Percentiles rank a stretch among this genome's conserved stretches.
Conservation (phyloP, 2,888 invertebrate species). For the Cloeon dipterum region DNA sequence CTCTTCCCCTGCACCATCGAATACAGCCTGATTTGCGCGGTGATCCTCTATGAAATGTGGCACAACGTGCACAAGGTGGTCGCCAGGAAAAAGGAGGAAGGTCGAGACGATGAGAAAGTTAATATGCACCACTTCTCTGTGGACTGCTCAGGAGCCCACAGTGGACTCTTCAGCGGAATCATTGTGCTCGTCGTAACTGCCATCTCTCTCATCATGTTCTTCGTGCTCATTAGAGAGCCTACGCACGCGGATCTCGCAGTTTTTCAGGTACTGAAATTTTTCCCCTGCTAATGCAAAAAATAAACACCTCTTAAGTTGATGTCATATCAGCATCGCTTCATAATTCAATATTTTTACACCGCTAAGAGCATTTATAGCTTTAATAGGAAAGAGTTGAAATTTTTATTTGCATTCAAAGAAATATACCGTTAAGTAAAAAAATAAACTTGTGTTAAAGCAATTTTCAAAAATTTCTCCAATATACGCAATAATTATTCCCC, state of each 20-base stretch:
- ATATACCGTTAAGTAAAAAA: too few relatives aligned
- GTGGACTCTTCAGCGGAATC: conserved; percentile 31
- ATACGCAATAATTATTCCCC: too few relatives aligned
- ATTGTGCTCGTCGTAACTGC: conserved; percentile 59
- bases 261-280: too few relatives aligned
- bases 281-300: too few relatives aligned
- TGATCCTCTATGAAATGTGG: conserved; percentile 78
- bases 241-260: background rate
- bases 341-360: too few relatives aligned
- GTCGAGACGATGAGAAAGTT: background rate
- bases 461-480: too few relatives aligned
- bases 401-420: too few relatives aligned
- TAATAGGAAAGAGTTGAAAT: too few relatives aligned
- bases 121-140: conserved; percentile 21
- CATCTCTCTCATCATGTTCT: conserved; percentile 72
- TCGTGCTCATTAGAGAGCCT: conserved; percentile 47
- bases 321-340: too few relatives aligned
- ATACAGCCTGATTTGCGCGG: conserved; percentile 77
- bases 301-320: too few relatives aligned
- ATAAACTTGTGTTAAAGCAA: too few relatives aligned
- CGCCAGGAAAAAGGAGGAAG: background rate
- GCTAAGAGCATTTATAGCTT: too few relatives aligned
- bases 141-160: conserved; percentile 35
- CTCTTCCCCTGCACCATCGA: conserved; percentile 80
- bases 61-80: conserved; percentile 34